A percentile compares a stretch with the other conserved stretches of the same genome.
phyloP scores from a whole-genome alignment of 2,797 vertebrate genomes.

The Parauchenoglanis ngamensis region DNA sequence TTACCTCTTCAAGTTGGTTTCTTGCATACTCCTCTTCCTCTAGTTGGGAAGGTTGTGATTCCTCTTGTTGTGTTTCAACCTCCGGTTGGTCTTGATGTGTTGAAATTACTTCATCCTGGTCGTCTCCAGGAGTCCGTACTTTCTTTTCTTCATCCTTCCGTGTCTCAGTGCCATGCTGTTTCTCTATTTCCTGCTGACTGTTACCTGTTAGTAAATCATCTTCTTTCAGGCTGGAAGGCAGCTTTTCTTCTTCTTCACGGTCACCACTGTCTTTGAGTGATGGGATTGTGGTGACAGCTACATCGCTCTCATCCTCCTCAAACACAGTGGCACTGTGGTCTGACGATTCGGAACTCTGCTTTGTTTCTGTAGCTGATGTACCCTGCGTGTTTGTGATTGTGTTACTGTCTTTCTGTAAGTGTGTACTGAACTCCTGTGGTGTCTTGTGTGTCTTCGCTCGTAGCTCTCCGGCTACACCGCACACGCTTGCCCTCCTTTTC shows the following conservation, averaged over 20 bases:
- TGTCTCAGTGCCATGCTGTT: background rate
- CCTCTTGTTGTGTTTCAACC: slow-evolving; percentile 15
- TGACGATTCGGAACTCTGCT: slow-evolving; percentile 13
- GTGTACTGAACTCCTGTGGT: slow-evolving; percentile 16
- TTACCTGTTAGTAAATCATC: slow-evolving; percentile 4
- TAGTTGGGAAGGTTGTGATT: background rate
- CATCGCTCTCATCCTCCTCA: slow-evolving; percentile 32
- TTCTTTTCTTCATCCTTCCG: slow-evolving; percentile 10
- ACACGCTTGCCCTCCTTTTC: slow-evolving; percentile 63
- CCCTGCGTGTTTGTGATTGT: background rate
- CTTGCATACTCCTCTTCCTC: background rate
- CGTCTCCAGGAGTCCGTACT: background rate
- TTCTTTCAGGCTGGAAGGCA: background rate
- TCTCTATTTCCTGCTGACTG: background rate
- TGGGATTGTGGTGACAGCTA: too few relatives aligned
- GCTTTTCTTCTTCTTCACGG: background rate
- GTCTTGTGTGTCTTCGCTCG: slow-evolving; percentile 25
- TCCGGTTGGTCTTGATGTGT: slow-evolving; percentile 8
- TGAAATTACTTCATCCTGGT: slow-evolving; percentile 21
- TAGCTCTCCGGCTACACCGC: slow-evolving; percentile 51
- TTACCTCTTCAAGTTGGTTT: background rate
- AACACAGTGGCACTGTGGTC: slow-evolving; percentile 29
- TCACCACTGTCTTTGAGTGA: background rate
- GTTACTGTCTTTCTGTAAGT: slow-evolving; percentile 17
- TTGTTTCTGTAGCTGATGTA: slow-evolving; percentile 24